Base-by-base conservation (phyloP, 92 coral and sea anemone species). In the Palythoa grandis region DNA sequence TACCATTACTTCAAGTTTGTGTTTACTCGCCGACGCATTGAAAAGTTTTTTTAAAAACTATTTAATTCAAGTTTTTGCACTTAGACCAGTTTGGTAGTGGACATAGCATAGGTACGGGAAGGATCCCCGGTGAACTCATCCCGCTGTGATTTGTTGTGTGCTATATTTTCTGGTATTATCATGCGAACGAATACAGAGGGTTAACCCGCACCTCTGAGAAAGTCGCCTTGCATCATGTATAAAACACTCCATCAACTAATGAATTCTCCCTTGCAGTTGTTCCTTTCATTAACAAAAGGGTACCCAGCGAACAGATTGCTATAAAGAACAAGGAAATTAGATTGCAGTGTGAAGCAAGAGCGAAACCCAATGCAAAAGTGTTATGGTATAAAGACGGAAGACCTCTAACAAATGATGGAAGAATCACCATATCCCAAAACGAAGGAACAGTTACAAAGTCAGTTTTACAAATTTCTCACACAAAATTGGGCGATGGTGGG, bases 341-440 rank as follows among this genome's bases (percentile, higher is more conserved):
- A 66, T 19, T 80, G 22, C 40, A 22, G 5, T 80, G 84, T 66
- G 53, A 65, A n/a, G 84, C 58, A 63, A 20, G 19, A 7, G 84
- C 72, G 54, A 79, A 79, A 4, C 84, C 84, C 7, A 79, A 11
- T 2, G 56, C 84, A 63, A 65, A 29, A 11, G 74, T 38, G 9
- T n/a, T 56, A 1, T 79, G 84, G 84, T 63, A 79, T 60, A 79
- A 79, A 79, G 60, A 65, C 29, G 84, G 58, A 5, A 58, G 0
- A 11, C 57, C 2, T 1, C 1, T 79, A 19, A 17, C 7, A 25
- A 63, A 13, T 20, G n/a, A 23, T 66, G 22, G 60, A 8, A 63
- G 74, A 65, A 20, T 61, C 2, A 12, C 53, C 20, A 65, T 63
- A 7, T 63, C 58, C 4, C 29, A 39, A 63, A 39, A 1, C 16